Evolutionary conservation across 2,113 vertebrate genomes (phyloP).

Genomic region (Megaleporinus macrocephalus): DNA sequence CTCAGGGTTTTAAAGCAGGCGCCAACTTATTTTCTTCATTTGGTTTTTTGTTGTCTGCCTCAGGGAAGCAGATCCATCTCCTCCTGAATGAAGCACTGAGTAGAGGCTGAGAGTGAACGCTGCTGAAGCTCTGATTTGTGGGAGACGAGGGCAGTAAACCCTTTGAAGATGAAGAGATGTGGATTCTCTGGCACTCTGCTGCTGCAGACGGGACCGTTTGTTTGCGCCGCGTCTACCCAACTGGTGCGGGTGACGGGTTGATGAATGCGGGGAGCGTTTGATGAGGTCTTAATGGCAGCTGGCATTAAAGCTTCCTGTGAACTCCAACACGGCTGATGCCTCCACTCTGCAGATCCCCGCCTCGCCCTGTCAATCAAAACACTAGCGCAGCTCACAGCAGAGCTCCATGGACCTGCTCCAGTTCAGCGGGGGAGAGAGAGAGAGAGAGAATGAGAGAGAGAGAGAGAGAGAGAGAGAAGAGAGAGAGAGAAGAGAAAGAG

Average conservation of each 20-base stretch:
- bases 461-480: background rate
- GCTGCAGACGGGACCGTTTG: background rate
- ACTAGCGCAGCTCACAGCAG: conserved; percentile 6
- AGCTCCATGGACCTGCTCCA: conserved; percentile 32
- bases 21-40: too few species aligned
- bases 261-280: conserved; percentile 2
- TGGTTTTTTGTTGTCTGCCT: too few species aligned
- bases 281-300: conserved; percentile 40
- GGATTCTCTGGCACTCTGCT: background rate
- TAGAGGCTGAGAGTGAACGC: too few species aligned
- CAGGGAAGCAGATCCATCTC: too few species aligned
- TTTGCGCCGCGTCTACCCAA: background rate
- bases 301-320: conserved; percentile 30
- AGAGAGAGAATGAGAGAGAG: background rate
- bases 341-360: conserved; percentile 16
- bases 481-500: too few species aligned
- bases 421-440: background rate
- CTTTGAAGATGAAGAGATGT: background rate
- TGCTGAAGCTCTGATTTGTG: too few species aligned
- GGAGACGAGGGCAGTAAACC: background rate
- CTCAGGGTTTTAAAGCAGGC: too few species aligned
- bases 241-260: conserved; percentile 7
- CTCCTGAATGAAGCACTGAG: too few species aligned
- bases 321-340: conserved; percentile 14
- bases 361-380: conserved; percentile 34